Conservation (phyloP, 1,140 invertebrate species). For the Andrena cerasifolii region DNA sequence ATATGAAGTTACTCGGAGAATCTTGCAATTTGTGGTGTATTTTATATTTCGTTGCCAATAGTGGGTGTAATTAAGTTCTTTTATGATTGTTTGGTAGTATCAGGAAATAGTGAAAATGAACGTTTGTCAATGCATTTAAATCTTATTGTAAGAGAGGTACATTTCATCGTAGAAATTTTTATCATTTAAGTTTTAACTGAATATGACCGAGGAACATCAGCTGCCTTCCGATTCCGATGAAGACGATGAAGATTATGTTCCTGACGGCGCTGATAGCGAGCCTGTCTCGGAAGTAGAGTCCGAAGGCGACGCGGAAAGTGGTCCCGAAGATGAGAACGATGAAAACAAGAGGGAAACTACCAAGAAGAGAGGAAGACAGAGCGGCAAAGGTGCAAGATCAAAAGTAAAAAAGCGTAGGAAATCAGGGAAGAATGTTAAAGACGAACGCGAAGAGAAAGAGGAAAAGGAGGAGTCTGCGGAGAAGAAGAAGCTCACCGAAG, state of each 20-base stretch:
- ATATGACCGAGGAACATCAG: constrained; percentile 63
- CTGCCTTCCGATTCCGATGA: constrained; percentile 77
- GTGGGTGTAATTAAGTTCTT: background rate
- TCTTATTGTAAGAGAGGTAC: background rate
- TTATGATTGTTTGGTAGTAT: background rate
- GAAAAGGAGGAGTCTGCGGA: constrained; percentile 40
- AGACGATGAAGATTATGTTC: constrained; percentile 78
- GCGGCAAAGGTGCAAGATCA: constrained; percentile 25
- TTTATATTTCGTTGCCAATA: background rate
- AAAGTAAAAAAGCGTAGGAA: constrained; percentile 46
- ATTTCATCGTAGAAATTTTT: constrained; percentile 9
- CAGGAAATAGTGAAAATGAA: background rate
- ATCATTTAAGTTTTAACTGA: constrained; percentile 10
- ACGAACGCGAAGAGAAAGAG: constrained; percentile 46
- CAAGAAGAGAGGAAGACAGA: constrained; percentile 45
- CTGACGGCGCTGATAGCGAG: constrained; percentile 71
- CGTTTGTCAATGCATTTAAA: background rate
- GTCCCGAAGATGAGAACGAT: constrained; percentile 71
- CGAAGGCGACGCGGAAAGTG: constrained; percentile 73
- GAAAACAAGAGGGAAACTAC: constrained; percentile 67
- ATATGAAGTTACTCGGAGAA: background rate
- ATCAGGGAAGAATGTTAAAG: constrained; percentile 15
- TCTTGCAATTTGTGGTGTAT: background rate
- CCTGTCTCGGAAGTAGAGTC: constrained; percentile 76
- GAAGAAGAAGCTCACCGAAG: constrained; percentile 75